These are phyloP conservation scores for Acanthisitta chloris DNA, from an alignment of 2,113 vertebrate species.

Conservation along the genomic window DNA sequence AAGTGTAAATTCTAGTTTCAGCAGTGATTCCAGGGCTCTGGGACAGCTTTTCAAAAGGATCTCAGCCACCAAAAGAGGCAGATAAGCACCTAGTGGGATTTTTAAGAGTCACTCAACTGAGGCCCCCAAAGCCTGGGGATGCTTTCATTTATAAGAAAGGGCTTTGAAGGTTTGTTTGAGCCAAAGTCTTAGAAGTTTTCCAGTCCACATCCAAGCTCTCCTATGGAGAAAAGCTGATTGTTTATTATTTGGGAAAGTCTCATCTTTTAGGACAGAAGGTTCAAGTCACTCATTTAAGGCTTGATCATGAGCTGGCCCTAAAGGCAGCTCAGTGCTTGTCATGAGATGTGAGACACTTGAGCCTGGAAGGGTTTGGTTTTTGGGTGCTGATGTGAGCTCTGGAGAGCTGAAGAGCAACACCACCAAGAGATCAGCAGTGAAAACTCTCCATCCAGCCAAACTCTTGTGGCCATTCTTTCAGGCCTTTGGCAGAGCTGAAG, in stretches of 20 bases:
- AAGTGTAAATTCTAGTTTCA: not conserved
- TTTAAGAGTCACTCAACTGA: not conserved
- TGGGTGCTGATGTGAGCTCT: not conserved
- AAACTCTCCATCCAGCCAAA: not conserved
- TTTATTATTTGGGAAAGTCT: not conserved
- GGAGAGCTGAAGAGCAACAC: not conserved
- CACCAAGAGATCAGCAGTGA: not conserved
- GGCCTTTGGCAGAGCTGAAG: not conserved
- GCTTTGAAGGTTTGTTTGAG: constrained; percentile 3
- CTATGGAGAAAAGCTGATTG: not conserved
- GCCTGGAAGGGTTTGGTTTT: not conserved
- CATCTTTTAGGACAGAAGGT: not conserved
- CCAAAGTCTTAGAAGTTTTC: not conserved
- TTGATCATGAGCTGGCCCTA: not conserved
- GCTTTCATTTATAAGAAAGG: not conserved
- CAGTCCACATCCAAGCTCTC: not conserved
- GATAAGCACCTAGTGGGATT: not conserved
- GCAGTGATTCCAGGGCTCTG: not conserved
- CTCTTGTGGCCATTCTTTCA: not conserved
- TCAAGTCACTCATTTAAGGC: not conserved
- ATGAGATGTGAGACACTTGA: not conserved
- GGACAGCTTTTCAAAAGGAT: constrained; percentile 4
- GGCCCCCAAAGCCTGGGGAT: not conserved
- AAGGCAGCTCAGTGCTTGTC: not conserved
- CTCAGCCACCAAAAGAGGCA: not conserved